These are phyloP conservation scores for Pseudomyrmex cubaensis DNA, from an alignment of 1,140 invertebrate genomes.

Conservation along the genomic window DNA sequence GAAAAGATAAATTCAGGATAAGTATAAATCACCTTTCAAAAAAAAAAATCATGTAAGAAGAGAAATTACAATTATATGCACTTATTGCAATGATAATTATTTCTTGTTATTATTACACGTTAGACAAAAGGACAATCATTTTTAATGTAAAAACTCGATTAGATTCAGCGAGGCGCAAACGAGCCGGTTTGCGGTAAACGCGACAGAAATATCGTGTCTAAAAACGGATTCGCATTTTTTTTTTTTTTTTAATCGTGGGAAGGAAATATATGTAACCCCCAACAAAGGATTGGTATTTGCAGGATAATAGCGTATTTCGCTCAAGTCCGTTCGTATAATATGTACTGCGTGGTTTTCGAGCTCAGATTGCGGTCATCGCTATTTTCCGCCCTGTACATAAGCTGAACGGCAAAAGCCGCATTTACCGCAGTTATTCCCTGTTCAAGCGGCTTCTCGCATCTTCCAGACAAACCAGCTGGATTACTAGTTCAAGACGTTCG, in stretches of 20 bases:
- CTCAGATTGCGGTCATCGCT: slow-evolving; percentile 51
- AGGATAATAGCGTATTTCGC: slow-evolving; percentile 5
- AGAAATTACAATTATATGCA: background rate
- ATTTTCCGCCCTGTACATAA: slow-evolving; percentile 33
- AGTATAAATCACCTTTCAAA: background rate
- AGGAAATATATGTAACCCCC: background rate
- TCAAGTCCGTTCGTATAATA: background rate
- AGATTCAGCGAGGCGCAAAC: background rate
- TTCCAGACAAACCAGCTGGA: slow-evolving; percentile 50
- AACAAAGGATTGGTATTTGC: slow-evolving; percentile 1
- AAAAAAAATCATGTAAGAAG: no score
- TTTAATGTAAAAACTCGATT: background rate
- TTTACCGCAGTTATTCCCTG: background rate
- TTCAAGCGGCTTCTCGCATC: background rate
- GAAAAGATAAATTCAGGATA: background rate
- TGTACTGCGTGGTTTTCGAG: slow-evolving; percentile 8
- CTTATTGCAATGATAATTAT: background rate
- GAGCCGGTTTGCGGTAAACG: slow-evolving; percentile 11
- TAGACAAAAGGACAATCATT: background rate
- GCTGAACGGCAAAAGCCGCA: slow-evolving; percentile 22
- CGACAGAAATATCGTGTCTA: background rate
- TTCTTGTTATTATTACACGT: background rate
- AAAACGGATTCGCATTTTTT: background rate
- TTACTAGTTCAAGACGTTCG: slow-evolving; percentile 42
- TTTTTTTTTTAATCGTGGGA: background rate